These are phyloP conservation scores for Toxotes lorentzi DNA, from an alignment of 2,797 vertebrate genomes.

Conservation along the genomic window DNA sequence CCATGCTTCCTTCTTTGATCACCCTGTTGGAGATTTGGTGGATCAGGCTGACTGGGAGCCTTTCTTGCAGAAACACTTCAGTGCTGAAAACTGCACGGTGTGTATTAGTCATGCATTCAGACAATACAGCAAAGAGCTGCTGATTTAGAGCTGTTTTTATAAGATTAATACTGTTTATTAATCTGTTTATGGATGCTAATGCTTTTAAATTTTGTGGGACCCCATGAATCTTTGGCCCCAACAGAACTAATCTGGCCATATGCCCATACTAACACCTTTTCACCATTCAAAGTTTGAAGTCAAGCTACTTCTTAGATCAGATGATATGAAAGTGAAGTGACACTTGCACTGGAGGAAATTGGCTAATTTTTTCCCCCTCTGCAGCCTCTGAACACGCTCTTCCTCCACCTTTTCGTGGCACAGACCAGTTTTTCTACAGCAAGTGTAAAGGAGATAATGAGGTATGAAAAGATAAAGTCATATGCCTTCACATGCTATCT, in stretches of 20 bases:
- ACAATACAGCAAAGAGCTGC: not conserved
- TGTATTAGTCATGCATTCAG: constrained; percentile 50
- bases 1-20: constrained; percentile 91
- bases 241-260: not conserved
- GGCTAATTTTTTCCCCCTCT: not conserved
- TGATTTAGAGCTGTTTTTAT: not conserved
- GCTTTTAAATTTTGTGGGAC: no score
- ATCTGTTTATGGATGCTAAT: not conserved
- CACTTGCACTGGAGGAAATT: not conserved
- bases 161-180: not conserved
- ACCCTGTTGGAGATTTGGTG: constrained; percentile 87
- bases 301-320: not conserved
- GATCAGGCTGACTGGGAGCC: constrained; percentile 87
- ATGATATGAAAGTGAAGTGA: not conserved
- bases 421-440: constrained; percentile 76
- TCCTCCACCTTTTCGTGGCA: constrained; percentile 93
- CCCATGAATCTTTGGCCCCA: not conserved
- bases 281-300: not conserved
- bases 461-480: constrained; percentile 78
- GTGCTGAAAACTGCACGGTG: constrained; percentile 86
- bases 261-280: not conserved
- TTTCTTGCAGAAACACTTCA: constrained; percentile 83
- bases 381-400: constrained; percentile 93
- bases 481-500: not conserved
- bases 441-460: constrained; percentile 87